Percentiles rank a stretch among this genome's conserved stretches.
phyloP scores from a whole-genome alignment of 2,888 invertebrate species.

The Ormyrus rosae region DNA sequence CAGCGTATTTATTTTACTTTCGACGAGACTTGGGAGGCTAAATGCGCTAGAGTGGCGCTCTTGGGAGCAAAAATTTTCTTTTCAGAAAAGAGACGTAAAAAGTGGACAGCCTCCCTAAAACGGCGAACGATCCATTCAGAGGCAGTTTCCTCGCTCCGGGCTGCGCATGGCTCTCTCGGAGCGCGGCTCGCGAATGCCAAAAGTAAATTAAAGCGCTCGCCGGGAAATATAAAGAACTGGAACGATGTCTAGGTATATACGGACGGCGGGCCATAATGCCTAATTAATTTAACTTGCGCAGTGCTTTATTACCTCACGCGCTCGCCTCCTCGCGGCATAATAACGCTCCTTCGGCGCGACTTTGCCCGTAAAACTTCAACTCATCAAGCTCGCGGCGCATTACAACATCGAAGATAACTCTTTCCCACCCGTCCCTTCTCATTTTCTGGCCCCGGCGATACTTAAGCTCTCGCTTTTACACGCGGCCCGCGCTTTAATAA shows the following conservation, averaged over 20 bases:
- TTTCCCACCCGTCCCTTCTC: neutral
- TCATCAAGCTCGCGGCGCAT: slow-evolving; percentile 9
- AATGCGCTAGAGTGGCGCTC: too few relatives aligned
- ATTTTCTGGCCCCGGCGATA: neutral
- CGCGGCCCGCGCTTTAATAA: neutral
- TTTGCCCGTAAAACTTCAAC: slow-evolving; percentile 22
- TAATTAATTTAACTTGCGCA: slow-evolving; percentile 35
- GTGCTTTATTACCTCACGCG: slow-evolving; percentile 21
- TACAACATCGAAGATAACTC: slow-evolving; percentile 4
- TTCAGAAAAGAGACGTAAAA: neutral
- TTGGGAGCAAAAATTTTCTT: too few relatives aligned
- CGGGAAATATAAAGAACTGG: slow-evolving; percentile 19
- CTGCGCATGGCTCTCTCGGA: neutral
- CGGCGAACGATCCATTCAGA: neutral
- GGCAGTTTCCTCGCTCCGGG: neutral
- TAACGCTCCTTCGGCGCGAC: neutral
- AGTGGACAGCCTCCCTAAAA: neutral
- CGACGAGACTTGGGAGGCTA: too few relatives aligned
- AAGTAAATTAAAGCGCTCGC: slow-evolving; percentile 32
- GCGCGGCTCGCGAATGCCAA: neutral
- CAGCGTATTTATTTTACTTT: too few relatives aligned
- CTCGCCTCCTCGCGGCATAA: neutral
- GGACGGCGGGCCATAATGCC: neutral
- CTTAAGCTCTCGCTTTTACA: slow-evolving; percentile 1
- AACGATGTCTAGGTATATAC: neutral